Conservation (phyloP, 37 sponge, comb jelly and placozoan genomes). For the Theonella swinhoei region DNA sequence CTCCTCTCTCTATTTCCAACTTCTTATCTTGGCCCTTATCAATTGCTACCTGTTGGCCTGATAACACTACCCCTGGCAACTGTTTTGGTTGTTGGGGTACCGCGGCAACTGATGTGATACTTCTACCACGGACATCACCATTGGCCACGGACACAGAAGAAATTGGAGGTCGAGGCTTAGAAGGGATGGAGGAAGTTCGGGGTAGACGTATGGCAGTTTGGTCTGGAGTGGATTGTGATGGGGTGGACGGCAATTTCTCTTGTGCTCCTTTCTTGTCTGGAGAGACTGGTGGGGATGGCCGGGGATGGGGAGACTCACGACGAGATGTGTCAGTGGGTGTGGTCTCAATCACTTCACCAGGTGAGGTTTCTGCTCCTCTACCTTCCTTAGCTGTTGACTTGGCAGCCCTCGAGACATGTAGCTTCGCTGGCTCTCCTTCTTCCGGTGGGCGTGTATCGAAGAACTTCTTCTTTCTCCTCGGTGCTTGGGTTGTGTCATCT, state of each 20-base stretch:
- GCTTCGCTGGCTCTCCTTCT: neutral
- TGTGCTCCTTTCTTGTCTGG: too few species aligned
- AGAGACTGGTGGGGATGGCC: too few species aligned
- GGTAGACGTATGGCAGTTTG: too few species aligned
- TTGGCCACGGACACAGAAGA: too few species aligned
- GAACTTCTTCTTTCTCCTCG: neutral
- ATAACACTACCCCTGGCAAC: neutral
- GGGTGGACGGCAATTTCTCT: too few species aligned
- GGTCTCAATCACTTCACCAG: neutral
- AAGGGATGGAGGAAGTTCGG: too few species aligned
- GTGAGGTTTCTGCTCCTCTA: neutral
- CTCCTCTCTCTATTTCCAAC: neutral
- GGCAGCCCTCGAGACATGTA: neutral
- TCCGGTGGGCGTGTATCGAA: neutral
- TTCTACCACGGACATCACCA: too few species aligned
- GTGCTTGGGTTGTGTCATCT: neutral
- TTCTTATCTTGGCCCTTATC: neutral
- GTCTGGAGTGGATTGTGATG: too few species aligned
- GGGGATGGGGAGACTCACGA: neutral
- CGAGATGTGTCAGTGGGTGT: conserved; percentile 11
- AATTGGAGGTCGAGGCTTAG: too few species aligned
- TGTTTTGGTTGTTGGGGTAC: too few species aligned
- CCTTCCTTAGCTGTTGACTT: too few species aligned
- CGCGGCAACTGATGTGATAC: neutral
- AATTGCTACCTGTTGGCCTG: neutral